These are phyloP conservation scores for Rachycentron canadum DNA, from an alignment of 2,797 vertebrate genomes.

Conservation along the genomic window DNA sequence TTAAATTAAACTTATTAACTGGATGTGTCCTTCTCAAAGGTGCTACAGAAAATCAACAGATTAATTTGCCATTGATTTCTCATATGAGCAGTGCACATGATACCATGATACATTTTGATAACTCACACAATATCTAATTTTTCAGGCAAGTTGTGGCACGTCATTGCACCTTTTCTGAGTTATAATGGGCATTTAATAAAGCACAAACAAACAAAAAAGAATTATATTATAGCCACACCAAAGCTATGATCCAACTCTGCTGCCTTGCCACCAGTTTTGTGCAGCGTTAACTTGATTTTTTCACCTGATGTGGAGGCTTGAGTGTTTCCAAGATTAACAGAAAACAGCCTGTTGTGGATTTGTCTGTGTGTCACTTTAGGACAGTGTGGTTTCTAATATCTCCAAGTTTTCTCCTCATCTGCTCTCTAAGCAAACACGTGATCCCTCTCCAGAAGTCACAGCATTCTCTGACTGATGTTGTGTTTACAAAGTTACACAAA, in stretches of 20 bases:
- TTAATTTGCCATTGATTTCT: too few relatives aligned
- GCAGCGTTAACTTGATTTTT: conserved; percentile 1
- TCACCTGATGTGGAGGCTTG: not conserved
- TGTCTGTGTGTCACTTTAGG: conserved; percentile 15
- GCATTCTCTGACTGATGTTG: conserved; percentile 30
- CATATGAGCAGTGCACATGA: too few relatives aligned
- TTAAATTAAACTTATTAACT: not conserved
- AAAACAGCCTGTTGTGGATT: conserved; percentile 12
- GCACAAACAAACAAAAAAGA: conserved; percentile 14
- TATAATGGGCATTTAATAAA: not conserved
- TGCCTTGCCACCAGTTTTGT: not conserved
- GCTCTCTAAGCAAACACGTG: conserved; percentile 4
- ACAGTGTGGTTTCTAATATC: conserved; percentile 19
- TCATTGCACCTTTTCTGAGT: not conserved
- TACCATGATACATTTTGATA: not conserved
- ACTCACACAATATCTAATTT: not conserved
- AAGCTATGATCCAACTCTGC: not conserved
- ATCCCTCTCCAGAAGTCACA: conserved; percentile 7
- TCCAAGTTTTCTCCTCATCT: conserved; percentile 3
- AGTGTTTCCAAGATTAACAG: not conserved
- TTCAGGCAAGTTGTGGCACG: conserved; percentile 20
- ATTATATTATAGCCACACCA: not conserved
- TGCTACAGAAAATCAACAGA: too few relatives aligned
- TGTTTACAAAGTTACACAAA: conserved; percentile 48
- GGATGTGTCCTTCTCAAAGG: too few relatives aligned